Base-by-base conservation (phyloP, 2,797 vertebrate species). In the Eurystomus glaucurus region DNA sequence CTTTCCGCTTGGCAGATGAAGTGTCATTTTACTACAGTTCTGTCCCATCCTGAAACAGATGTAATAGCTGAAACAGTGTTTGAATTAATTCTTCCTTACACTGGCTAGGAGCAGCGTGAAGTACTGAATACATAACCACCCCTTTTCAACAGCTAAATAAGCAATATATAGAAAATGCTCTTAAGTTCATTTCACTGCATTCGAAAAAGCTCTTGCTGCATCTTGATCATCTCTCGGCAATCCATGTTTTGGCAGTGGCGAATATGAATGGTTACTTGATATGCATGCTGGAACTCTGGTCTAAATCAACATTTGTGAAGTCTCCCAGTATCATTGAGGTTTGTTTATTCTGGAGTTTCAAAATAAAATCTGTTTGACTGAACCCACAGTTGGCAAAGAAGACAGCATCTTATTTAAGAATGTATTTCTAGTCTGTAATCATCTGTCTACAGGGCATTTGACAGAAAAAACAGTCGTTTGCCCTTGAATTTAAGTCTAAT, bases 261-360 rank as follows among this genome's bases (percentile, higher is more conserved):
- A 85, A 76, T 54, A 77, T 33, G 89, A 95, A 93, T 41, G 70
- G 57, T 62, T 94, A 55, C 70, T 89, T 91, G 75, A 51, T 81
- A 62, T 3, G 10, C 71, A 79, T 62, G 75, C 93, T 95, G 68
- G 55, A 84, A 87, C 85, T 90, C 71, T 77, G 77, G 71, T 85
- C 90, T 96, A 95, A 94, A 91, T 91, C 87, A 88, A 77, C 81
- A 70, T 88, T 88, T 92, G 81, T 90, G 85, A 93, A 94, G 93
- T 51, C 83, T 90, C 62, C 93, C 88, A 31, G 89, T 95, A 94
- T 93, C 72, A 66, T 82, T 85, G 62, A 94, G 92, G 91, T 97
- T 97, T 97, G 95, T 98, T 98, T 97, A 80, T 95, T 96, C 97
- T 98, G 97, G 96, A 97, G 60, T 88, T 94, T 84, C 92, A 95